Evolutionary conservation across 2,888 invertebrate genomes (phyloP).

Genomic region (Drepana falcataria): DNA sequence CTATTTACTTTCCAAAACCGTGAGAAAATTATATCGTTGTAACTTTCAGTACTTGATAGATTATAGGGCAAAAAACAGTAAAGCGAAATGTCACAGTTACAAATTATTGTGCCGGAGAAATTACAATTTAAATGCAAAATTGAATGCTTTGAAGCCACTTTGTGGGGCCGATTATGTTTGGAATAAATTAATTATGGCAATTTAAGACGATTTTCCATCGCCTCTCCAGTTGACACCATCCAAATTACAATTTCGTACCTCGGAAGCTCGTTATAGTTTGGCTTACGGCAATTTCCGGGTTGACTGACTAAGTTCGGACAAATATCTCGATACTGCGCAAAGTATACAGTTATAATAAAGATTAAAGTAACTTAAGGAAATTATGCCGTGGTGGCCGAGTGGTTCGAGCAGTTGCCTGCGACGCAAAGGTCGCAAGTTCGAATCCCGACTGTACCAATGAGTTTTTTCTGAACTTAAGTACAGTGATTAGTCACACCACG

Average conservation of each 20-base stretch:
- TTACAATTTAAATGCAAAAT: slow-evolving; percentile 73
- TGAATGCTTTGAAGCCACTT: slow-evolving; percentile 61
- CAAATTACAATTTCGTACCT: slow-evolving; percentile 64
- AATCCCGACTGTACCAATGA: too few relatives aligned
- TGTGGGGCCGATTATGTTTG: slow-evolving; percentile 66
- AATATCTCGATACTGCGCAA: background rate
- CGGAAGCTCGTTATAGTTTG: slow-evolving; percentile 39
- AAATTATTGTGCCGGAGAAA: slow-evolving; percentile 76
- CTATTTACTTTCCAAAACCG: slow-evolving; percentile 62
- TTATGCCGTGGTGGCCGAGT: too few relatives aligned
- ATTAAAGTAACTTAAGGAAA: background rate
- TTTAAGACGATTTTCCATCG: slow-evolving; percentile 64
- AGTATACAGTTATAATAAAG: background rate
- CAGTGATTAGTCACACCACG: too few relatives aligned
- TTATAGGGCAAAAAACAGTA: slow-evolving; percentile 55
- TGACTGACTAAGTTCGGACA: background rate
- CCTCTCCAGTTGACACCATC: slow-evolving; percentile 52
- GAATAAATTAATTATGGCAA: slow-evolving; percentile 74
- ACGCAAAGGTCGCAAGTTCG: too few relatives aligned
- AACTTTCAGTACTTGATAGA: slow-evolving; percentile 36
- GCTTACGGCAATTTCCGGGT: slow-evolving; percentile 4
- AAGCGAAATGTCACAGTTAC: slow-evolving; percentile 64
- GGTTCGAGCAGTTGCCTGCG: too few relatives aligned
- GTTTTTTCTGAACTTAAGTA: too few relatives aligned
- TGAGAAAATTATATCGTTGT: slow-evolving; percentile 60